A percentile compares a stretch with the other conserved stretches of the same genome.
Evolutionary conservation across 2,888 invertebrate species (phyloP).

Genomic region (Eupithecia tripunctaria): DNA sequence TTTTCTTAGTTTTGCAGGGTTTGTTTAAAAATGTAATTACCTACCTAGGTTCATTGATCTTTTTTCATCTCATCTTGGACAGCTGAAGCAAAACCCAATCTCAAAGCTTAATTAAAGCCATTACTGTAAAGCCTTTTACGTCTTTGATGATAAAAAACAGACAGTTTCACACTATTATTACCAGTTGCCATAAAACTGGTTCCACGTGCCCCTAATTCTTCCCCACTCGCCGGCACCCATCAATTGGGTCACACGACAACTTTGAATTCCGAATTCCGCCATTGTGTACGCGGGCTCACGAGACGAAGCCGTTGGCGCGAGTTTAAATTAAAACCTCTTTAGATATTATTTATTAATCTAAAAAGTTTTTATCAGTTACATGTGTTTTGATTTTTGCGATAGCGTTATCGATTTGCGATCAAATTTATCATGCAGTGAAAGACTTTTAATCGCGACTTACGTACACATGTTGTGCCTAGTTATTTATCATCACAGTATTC

Average conservation of each 20-base stretch:
- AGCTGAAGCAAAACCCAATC: not conserved
- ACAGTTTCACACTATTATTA: not conserved
- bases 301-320: conserved; percentile 32
- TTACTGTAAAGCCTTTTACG: not conserved
- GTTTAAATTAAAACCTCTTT: conserved; percentile 31
- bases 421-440: not conserved
- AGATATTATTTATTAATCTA: not conserved
- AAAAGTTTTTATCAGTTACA: not conserved
- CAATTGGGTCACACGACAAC: conserved; percentile 36
- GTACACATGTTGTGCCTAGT: not conserved
- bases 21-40: not conserved
- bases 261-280: conserved; percentile 42
- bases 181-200: conserved; percentile 24
- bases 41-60: not conserved
- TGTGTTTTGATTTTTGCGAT: not conserved
- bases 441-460: not conserved
- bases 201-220: conserved; percentile 18
- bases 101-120: not conserved
- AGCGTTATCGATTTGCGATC: not conserved
- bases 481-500: not conserved
- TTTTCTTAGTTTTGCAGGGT: not conserved
- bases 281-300: conserved; percentile 37
- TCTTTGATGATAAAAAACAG: not conserved
- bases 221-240: conserved; percentile 32
- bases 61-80: not conserved